Evolutionary conservation across 2,888 invertebrate genomes (phyloP), one percentile per base, ranked within the genome.

Genomic region (Salpingus planirostris): DNA sequence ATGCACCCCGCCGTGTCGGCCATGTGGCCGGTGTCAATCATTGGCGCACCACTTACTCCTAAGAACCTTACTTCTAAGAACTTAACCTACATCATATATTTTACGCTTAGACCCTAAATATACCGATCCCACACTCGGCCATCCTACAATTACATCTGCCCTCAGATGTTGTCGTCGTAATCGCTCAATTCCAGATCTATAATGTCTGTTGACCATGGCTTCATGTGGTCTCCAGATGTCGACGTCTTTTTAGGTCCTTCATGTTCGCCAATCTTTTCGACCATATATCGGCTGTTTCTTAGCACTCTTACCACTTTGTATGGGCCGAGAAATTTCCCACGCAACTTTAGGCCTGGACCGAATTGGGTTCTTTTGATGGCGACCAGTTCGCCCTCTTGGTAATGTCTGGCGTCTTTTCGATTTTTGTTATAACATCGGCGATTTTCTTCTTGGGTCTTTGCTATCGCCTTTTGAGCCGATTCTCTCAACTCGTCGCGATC

Each of bases 301-400:
- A 50, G 42, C 1, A 41, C 38, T 25, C 40, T 44, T 14, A 34
- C 33, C 11, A 58, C 36, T 13, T 40, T 34, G 31, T 60, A 58
- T 3, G 56, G 56, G 2, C 57, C 59, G 7, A 59, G 32, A 29
- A 47, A 58, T 33, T 56, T 57, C 1, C 44, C 25, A 22, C 44
- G 38, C 2, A 59, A 28, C 33, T 61, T 60, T 5, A 52, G 22
- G 1, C 53, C 55, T 8, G 46, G 33, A 1, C 50, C 54, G 37
- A 54, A 54, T 30, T 60, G 57, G 2, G 57, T 57, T 6, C 50
- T 28, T 33, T 56, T 49, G 18, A 59, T 56, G 1, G 55, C 57
- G 1, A 57, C 57, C 8, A 50, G 11, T 24, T 50, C 46, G n/a
- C 31, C 47, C 10, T 38, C 31, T 13, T 40, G 14, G 37, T 51